Evolutionary conservation across 2,797 vertebrate species (phyloP).

Genomic region (Pseudochirops corinnae): DNA sequence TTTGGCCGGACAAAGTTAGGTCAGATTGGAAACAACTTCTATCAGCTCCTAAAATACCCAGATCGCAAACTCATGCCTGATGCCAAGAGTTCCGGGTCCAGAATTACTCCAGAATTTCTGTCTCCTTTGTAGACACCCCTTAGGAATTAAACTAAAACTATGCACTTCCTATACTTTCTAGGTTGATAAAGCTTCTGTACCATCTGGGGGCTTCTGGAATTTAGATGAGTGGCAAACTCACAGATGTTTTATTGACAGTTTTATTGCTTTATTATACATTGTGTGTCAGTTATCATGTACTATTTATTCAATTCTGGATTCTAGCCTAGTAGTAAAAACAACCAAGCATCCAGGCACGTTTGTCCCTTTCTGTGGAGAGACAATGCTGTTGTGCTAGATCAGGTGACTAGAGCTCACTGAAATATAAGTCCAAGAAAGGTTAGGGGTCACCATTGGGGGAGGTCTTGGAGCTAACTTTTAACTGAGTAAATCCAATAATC

Average conservation of each 20-base stretch:
- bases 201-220: background rate
- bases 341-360: background rate
- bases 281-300: background rate
- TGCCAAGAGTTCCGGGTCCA: background rate
- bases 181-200: background rate
- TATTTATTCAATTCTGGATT: background rate
- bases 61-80: background rate
- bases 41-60: background rate
- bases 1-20: background rate
- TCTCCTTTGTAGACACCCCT: background rate
- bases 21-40: background rate
- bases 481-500: background rate
- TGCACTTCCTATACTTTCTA: background rate
- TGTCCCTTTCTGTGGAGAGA: background rate
- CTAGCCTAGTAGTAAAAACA: background rate
- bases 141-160: background rate
- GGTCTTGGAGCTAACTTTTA: background rate
- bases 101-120: background rate
- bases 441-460: background rate
- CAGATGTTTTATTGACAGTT: background rate
- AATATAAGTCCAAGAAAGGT: background rate
- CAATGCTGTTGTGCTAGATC: background rate
- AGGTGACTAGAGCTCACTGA: background rate
- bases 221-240: background rate
- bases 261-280: background rate